Percentiles rank a stretch among this genome's conserved stretches.
phyloP scores from a whole-genome alignment of 2,797 vertebrate genomes.

The Dendrocincla fuliginosa region DNA sequence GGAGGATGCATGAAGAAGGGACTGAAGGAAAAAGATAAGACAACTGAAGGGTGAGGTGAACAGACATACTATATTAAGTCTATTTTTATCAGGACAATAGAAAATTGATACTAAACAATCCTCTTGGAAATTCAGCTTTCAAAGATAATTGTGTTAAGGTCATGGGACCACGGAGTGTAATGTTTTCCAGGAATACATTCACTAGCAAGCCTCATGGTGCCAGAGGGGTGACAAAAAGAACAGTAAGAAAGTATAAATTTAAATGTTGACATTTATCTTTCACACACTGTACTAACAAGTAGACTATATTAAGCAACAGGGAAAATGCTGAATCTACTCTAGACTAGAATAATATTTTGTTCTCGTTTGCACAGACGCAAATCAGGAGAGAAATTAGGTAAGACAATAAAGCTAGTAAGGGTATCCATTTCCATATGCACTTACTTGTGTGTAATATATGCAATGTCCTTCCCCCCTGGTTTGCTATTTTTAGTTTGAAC shows the following conservation, averaged over 20 bases:
- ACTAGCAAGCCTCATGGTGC: background rate
- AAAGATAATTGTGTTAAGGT: background rate
- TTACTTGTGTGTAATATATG: background rate
- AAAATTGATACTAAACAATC: background rate
- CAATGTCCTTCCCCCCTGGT: background rate
- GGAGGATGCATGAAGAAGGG: background rate
- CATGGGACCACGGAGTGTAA: background rate
- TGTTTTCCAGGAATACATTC: background rate
- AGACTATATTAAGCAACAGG: background rate
- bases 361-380: background rate
- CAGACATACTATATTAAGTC: background rate
- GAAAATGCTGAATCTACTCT: background rate
- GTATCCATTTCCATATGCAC: background rate
- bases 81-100: background rate
- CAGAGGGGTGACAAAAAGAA: background rate
- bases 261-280: background rate
- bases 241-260: background rate
- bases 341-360: background rate
- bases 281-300: background rate
- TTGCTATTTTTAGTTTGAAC: slow-evolving; percentile 20
- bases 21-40: background rate
- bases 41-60: background rate
- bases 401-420: background rate
- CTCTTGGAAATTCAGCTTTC: background rate
- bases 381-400: background rate